Percentiles rank a stretch among this genome's conserved stretches.
These are phyloP conservation scores for Nasonia giraulti DNA, from an alignment of 1,140 invertebrate species.

Conservation along the genomic window DNA sequence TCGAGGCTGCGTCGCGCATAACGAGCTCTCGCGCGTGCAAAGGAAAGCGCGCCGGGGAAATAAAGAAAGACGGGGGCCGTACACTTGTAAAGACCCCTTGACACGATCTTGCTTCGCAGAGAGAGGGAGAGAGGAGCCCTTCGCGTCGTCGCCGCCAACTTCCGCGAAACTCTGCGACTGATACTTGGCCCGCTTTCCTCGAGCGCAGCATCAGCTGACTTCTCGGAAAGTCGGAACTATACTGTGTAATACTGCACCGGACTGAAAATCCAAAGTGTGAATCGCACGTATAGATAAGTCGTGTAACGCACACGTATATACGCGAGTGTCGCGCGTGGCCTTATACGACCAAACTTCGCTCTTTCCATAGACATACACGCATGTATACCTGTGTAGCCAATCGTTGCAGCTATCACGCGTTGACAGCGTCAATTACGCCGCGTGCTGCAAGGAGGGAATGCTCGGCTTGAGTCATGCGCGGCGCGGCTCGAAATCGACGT, in stretches of 20 bases:
- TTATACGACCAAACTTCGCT: neutral
- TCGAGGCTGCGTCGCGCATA: neutral
- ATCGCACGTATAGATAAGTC: neutral
- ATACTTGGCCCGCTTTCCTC: neutral
- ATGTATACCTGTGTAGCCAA: conserved; percentile 22
- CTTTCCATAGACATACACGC: neutral
- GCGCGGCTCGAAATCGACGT: conserved; percentile 33
- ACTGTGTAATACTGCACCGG: too few species aligned
- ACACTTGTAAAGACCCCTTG: conserved; percentile 23
- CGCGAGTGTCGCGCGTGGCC: neutral
- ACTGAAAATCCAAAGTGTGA: conserved; percentile 8
- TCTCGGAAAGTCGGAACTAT: neutral
- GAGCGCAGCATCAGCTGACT: neutral
- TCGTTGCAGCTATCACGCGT: conserved; percentile 28
- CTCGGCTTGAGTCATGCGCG: neutral
- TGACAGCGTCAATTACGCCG: conserved; percentile 22
- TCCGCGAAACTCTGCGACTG: neutral
- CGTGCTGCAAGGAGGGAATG: conserved; percentile 10
- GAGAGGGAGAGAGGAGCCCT: neutral
- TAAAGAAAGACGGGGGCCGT: conserved; percentile 2
- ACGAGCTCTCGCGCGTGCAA: conserved; percentile 2
- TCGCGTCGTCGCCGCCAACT: neutral
- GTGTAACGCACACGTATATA: neutral
- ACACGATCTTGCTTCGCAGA: conserved; percentile 37
- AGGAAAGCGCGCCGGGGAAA: neutral